A percentile compares a stretch with the other conserved stretches of the same genome.
phyloP scores from a whole-genome alignment of 2,113 vertebrate species.

The Psilopsiagon aymara region DNA sequence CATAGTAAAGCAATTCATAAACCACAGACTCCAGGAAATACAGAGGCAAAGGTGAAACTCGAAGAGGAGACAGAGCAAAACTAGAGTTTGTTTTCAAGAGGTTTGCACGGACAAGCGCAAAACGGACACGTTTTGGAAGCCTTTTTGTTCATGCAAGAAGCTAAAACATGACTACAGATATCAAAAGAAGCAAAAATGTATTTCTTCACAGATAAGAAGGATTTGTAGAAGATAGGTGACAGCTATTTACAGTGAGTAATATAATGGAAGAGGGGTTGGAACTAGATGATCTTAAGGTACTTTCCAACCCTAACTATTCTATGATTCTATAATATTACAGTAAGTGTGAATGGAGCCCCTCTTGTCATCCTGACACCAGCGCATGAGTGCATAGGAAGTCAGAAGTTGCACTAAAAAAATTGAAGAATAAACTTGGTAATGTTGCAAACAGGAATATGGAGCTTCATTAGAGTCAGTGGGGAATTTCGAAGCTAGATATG shows the following conservation, averaged over 20 bases:
- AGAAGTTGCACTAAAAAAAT: neutral
- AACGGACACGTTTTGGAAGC: neutral
- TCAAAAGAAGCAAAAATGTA: neutral
- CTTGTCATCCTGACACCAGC: neutral
- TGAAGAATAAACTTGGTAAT: neutral
- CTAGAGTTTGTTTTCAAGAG: neutral
- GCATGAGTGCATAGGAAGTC: neutral
- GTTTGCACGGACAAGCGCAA: neutral
- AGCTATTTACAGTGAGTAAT: neutral
- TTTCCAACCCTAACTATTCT: too few relatives aligned
- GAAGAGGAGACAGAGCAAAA: neutral
- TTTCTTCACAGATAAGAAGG: neutral
- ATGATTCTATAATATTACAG: neutral
- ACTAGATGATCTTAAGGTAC: too few relatives aligned
- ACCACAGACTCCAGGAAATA: conserved; percentile 8
- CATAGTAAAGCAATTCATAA: neutral
- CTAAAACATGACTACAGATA: neutral
- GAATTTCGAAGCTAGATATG: neutral
- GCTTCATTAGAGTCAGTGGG: neutral
- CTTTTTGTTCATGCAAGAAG: neutral
- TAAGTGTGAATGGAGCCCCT: neutral
- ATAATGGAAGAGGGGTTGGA: too few relatives aligned
- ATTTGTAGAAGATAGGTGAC: neutral
- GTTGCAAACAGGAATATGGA: neutral
- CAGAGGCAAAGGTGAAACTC: conserved; percentile 35